Percentiles rank a stretch among this genome's conserved stretches.
Evolutionary conservation across 2,888 invertebrate genomes (phyloP).

Genomic region (Lydus trimaculatus): DNA sequence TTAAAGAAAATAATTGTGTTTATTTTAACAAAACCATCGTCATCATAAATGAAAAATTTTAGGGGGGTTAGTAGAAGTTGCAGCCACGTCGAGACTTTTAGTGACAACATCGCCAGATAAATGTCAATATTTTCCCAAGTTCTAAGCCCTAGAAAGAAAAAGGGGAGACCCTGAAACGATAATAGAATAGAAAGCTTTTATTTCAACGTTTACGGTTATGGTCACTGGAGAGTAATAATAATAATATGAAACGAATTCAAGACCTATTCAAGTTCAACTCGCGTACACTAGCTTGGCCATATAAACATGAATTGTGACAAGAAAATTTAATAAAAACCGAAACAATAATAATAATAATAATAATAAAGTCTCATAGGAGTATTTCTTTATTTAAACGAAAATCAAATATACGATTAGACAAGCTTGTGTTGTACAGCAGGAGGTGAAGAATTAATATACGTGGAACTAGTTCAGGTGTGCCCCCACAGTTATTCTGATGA

Average conservation of each 20-base stretch:
- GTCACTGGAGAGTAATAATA: conserved; percentile 32
- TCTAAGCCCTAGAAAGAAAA: background rate
- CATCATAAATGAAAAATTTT: background rate
- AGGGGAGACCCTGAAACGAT: conserved; percentile 21
- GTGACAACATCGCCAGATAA: conserved; percentile 15
- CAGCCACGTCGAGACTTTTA: background rate
- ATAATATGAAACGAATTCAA: conserved; percentile 9
- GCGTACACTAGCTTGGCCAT: background rate
- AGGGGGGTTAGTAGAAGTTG: too few relatives aligned
- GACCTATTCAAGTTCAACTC: conserved; percentile 12
- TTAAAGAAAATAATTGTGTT: background rate
- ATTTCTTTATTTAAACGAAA: background rate
- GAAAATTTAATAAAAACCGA: background rate
- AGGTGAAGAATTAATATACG: too few relatives aligned
- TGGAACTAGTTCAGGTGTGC: background rate
- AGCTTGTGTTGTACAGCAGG: background rate
- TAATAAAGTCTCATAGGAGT: too few relatives aligned
- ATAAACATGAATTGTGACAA: conserved; percentile 1
- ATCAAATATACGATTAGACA: background rate
- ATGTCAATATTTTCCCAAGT: conserved; percentile 26
- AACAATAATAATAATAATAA: background rate
- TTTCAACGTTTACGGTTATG: conserved; percentile 36
- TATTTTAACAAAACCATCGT: background rate
- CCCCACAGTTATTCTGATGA: background rate
- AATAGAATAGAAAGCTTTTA: conserved; percentile 37